Base-by-base conservation (phyloP, 1,140 invertebrate species). In the Anagrus nilaparvatae region DNA sequence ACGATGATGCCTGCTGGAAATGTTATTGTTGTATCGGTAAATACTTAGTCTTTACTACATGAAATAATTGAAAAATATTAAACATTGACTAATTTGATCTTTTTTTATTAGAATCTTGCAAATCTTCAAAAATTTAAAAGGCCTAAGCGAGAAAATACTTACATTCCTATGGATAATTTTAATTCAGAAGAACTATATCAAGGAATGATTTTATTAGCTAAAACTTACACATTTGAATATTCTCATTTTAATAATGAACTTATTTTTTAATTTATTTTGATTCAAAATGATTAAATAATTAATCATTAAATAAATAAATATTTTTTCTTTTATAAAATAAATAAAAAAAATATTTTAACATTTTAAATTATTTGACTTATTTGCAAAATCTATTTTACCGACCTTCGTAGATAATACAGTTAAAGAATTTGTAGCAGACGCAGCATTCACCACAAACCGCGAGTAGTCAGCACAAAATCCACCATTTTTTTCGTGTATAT, bases 1-100 rank as follows among this genome's bases (percentile, higher is more conserved):
- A 29, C 31, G 3, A 33, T 23, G 7, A n/a, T 39, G 3, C 18
- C 40, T 10, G 34, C 34, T 2, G 48, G 49, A 14, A 66, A 59
- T 40, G 50, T 69, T 4, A 58, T 69, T 13, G 48, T 65, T 24
- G 42, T 67, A 16, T 64, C 63, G 55, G 65, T 69, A 54, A 61
- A 28, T n/a, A n/a, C n/a, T n/a, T n/a, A n/a, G n/a, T n/a, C n/a
- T n/a, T n/a, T n/a, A 10, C 19, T 28, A 4, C 31, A 34, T 30
- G 19, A 36, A 37, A 43, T 29, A 30, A 40, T 30, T 29, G 12
- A 43, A 30, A n/a, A 28, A 31, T 24, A 39, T 28, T 29, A 7
- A 23, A 33, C 33, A 17, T 28, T 41, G 36, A 17, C 18, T 6
- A 16, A 42, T 21, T 13, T 20, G 30, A 39, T 28, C 8, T 34